Conservation (phyloP, 1,140 invertebrate genomes). For the Zophobas atratus region DNA sequence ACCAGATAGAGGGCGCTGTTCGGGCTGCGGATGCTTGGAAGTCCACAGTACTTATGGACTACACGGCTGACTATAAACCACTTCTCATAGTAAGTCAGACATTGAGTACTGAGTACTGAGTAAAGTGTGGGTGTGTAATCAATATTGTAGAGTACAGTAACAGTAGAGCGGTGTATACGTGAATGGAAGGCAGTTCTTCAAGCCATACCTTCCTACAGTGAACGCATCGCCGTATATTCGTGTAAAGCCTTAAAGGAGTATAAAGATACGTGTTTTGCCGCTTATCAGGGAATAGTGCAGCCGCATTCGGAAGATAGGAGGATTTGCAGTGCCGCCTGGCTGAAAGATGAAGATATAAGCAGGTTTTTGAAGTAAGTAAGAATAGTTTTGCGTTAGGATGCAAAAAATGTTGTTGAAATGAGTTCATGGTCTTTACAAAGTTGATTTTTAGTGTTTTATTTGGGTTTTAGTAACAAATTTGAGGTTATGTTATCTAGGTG, state of each 20-base stretch:
- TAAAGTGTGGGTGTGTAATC: neutral
- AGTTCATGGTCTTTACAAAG: no score
- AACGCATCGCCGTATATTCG: conserved; percentile 80
- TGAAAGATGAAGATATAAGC: conserved; percentile 95
- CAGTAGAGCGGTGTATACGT: conserved; percentile 79
- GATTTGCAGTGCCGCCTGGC: conserved; percentile 91
- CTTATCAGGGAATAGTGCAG: conserved; percentile 85
- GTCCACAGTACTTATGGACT: conserved; percentile 78
- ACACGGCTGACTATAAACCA: conserved; percentile 76
- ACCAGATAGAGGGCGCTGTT: conserved; percentile 78
- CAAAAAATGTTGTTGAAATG: no score
- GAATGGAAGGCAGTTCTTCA: conserved; percentile 81
- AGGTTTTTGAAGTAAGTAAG: conserved; percentile 81
- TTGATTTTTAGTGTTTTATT: no score
- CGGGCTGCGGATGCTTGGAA: conserved; percentile 84
- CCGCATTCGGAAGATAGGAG: conserved; percentile 85
- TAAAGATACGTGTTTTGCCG: conserved; percentile 82
- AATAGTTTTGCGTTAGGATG: no score
- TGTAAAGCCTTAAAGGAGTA: conserved; percentile 81
- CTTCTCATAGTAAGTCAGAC: conserved; percentile 76
- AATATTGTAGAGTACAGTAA: conserved; percentile 77
- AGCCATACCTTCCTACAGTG: conserved; percentile 80
- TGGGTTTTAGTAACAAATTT: no score
- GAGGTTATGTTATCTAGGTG: no score
- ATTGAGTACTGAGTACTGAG: neutral